Conservation (phyloP, 1,140 invertebrate species). For the Antheraea pernyi region DNA sequence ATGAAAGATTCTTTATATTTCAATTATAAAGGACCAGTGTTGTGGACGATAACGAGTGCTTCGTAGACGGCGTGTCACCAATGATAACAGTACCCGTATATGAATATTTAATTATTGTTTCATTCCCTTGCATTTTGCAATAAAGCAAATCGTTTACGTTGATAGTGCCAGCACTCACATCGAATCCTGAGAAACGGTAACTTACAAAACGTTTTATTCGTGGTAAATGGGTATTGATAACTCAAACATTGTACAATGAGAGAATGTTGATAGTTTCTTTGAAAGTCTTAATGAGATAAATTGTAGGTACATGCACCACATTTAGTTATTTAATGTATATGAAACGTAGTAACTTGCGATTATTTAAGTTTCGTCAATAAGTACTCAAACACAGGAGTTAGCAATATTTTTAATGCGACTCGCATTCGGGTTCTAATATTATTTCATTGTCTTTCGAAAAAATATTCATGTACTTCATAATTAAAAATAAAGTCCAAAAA, state of each 20-base stretch:
- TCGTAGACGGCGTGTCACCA: slow-evolving; percentile 68
- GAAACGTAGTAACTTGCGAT: too few relatives aligned
- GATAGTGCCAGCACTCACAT: not conserved
- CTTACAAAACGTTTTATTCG: not conserved
- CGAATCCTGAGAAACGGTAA: not conserved
- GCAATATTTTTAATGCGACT: too few relatives aligned
- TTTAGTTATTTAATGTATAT: too few relatives aligned
- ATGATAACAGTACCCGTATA: slow-evolving; percentile 26
- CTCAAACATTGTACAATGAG: not conserved
- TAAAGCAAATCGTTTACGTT: not conserved
- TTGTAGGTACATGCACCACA: not conserved
- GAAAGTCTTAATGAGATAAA: not conserved
- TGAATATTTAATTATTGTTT: not conserved
- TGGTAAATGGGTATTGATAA: not conserved
- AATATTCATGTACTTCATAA: too few relatives aligned
- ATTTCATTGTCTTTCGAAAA: too few relatives aligned
- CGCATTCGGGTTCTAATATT: too few relatives aligned
- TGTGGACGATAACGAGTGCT: slow-evolving; percentile 39
- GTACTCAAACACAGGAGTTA: too few relatives aligned
- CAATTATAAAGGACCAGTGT: slow-evolving; percentile 41
- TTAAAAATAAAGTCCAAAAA: too few relatives aligned
- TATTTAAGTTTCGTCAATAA: too few relatives aligned
- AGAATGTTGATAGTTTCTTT: not conserved
- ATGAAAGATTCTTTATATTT: slow-evolving; percentile 45
- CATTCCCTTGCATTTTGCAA: not conserved